phyloP scores from a whole-genome alignment of 2,888 invertebrate genomes.

The Sinodicranocentrus sp. region DNA sequence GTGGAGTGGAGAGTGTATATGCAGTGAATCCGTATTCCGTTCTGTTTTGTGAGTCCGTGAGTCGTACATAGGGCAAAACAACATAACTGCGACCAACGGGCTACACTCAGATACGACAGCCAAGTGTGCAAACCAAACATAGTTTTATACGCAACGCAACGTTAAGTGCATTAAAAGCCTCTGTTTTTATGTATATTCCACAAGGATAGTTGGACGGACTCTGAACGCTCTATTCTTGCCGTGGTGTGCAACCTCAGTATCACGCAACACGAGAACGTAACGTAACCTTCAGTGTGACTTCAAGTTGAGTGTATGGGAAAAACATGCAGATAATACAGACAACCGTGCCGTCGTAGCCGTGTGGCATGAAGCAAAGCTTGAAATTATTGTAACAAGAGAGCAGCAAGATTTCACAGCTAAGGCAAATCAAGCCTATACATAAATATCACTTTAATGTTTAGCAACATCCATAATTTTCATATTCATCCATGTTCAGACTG shows the following conservation, averaged over 20 bases:
- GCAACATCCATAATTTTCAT: background rate
- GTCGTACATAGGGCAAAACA: too few relatives aligned
- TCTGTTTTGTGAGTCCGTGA: background rate
- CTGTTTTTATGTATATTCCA: too few relatives aligned
- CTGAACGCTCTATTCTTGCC: too few relatives aligned
- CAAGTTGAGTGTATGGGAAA: background rate
- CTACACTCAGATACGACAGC: too few relatives aligned
- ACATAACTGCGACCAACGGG: too few relatives aligned
- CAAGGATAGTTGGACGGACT: too few relatives aligned
- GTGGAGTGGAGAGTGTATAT: background rate
- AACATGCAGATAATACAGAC: too few relatives aligned
- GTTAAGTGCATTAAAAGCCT: too few relatives aligned
- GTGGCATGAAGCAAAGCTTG: background rate
- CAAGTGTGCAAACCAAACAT: too few relatives aligned
- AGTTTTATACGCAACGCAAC: too few relatives aligned
- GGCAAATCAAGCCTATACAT: background rate
- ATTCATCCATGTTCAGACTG: background rate
- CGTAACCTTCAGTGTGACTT: conserved; percentile 53
- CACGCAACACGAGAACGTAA: conserved; percentile 35
- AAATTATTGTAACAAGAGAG: background rate
- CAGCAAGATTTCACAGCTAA: background rate
- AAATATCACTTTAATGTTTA: background rate
- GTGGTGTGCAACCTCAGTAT: conserved; percentile 5
- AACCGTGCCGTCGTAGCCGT: too few relatives aligned
- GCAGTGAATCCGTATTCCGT: background rate